phyloP scores from a whole-genome alignment of 2,113 vertebrate species.

The Micromys minutus region DNA sequence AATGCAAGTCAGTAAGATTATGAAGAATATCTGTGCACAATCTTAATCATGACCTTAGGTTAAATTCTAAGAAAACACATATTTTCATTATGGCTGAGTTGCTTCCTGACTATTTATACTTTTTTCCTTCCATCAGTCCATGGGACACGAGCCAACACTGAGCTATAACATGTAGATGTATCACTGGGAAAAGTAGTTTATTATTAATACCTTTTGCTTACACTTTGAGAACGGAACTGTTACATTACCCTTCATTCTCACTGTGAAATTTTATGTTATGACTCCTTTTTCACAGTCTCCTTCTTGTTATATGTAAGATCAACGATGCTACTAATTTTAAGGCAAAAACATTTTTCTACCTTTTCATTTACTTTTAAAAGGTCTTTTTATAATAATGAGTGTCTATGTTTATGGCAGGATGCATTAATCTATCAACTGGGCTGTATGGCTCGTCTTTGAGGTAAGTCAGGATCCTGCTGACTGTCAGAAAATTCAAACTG shows the following conservation, averaged over 20 bases:
- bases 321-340: not conserved
- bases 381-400: not conserved
- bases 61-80: conserved; percentile 33
- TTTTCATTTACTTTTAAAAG: conserved; percentile 35
- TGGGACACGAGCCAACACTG: not conserved
- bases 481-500: conserved; percentile 13
- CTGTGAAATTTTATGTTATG: not conserved
- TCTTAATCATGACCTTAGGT: conserved; percentile 7
- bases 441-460: conserved; percentile 18
- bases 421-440: not conserved
- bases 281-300: not conserved
- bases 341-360: not conserved
- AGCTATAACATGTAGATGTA: conserved; percentile 18
- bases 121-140: not conserved
- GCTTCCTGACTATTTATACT: conserved; percentile 37
- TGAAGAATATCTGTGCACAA: not conserved
- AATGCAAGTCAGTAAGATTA: not conserved
- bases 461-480: not conserved
- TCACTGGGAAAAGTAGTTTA: not conserved
- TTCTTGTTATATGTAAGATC: not conserved
- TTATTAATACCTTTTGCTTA: not conserved
- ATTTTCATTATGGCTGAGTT: conserved; percentile 41
- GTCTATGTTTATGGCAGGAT: not conserved
- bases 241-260: not conserved
- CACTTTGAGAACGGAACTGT: not conserved